These are phyloP conservation scores for Heliocidaris erythrogramma DNA, from an alignment of 35 echinoderm and acorn worm species.

Conservation along the genomic window DNA sequence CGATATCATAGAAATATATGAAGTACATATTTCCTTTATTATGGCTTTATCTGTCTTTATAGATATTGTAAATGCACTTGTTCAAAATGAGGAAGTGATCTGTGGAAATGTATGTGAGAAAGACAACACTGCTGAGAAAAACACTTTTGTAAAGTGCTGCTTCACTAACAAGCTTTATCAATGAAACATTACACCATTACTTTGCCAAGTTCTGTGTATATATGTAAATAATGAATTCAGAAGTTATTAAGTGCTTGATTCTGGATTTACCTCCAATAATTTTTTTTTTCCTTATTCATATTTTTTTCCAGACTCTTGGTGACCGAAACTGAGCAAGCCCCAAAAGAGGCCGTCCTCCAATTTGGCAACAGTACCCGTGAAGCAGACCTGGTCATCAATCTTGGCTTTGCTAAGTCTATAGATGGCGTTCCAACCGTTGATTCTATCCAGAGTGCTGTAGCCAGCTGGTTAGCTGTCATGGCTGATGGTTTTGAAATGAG, in stretches of 20 bases:
- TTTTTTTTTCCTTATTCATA: conserved; percentile 12
- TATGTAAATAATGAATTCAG: background rate
- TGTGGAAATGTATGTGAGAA: background rate
- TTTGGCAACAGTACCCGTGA: conserved; percentile 52
- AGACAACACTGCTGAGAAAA: background rate
- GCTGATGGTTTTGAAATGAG: conserved; percentile 28
- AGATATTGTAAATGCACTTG: background rate
- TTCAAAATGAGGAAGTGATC: background rate
- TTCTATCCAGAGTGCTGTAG: conserved; percentile 3
- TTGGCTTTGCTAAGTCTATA: conserved; percentile 53
- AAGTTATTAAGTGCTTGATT: too few species aligned
- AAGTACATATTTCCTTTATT: too few species aligned
- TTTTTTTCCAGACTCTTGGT: conserved; percentile 50
- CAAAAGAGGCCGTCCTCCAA: conserved; percentile 31
- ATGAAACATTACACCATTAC: background rate
- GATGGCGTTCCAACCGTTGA: conserved; percentile 36
- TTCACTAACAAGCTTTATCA: background rate
- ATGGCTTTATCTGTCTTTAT: too few species aligned
- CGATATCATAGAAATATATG: too few species aligned
- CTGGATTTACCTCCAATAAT: too few species aligned
- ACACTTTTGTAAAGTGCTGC: background rate
- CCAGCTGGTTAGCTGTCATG: conserved; percentile 53
- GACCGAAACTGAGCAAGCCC: conserved; percentile 11
- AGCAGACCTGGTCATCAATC: conserved; percentile 58
- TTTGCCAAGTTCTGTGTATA: background rate